These are phyloP conservation scores for Laspeyria flexula DNA, from an alignment of 2,888 invertebrate genomes.

Conservation along the genomic window DNA sequence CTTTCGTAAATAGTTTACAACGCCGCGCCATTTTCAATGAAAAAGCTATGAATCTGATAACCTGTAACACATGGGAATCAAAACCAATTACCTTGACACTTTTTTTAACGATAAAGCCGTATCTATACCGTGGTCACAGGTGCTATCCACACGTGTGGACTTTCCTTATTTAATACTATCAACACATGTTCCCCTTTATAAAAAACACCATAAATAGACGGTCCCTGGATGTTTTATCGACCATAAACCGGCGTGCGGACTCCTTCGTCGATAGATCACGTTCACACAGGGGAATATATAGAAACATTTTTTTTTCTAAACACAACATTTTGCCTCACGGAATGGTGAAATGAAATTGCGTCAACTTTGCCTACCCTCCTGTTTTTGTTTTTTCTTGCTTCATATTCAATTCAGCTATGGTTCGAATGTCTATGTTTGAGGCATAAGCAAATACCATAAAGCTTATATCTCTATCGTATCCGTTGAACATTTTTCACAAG, in stretches of 20 bases:
- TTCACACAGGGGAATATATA: conserved; percentile 58
- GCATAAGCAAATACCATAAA: conserved; percentile 16
- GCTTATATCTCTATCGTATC: conserved; percentile 3
- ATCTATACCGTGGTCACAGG: conserved; percentile 47
- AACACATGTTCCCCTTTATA: conserved; percentile 67
- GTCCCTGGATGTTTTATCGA: conserved; percentile 77
- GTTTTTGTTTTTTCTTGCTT: conserved; percentile 9
- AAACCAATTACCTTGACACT: background rate
- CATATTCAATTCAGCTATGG: conserved; percentile 10
- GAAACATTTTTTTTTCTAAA: conserved; percentile 41
- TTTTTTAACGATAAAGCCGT: background rate
- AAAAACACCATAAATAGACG: conserved; percentile 76
- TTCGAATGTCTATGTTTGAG: background rate
- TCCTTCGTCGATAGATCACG: conserved; percentile 72
- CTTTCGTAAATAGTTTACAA: too few relatives aligned
- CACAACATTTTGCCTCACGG: conserved; percentile 36
- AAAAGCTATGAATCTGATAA: background rate
- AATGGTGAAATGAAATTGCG: conserved; percentile 39
- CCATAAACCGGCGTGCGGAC: conserved; percentile 76
- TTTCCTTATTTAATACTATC: conserved; percentile 67
- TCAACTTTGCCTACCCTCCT: conserved; percentile 9
- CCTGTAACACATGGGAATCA: background rate
- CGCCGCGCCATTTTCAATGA: too few relatives aligned
- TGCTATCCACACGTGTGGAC: conserved; percentile 55
- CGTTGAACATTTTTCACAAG: background rate